A percentile compares a stretch with the other conserved stretches of the same genome.
phyloP scores from a whole-genome alignment of 1,140 invertebrate species.

The Formica exsecta region DNA sequence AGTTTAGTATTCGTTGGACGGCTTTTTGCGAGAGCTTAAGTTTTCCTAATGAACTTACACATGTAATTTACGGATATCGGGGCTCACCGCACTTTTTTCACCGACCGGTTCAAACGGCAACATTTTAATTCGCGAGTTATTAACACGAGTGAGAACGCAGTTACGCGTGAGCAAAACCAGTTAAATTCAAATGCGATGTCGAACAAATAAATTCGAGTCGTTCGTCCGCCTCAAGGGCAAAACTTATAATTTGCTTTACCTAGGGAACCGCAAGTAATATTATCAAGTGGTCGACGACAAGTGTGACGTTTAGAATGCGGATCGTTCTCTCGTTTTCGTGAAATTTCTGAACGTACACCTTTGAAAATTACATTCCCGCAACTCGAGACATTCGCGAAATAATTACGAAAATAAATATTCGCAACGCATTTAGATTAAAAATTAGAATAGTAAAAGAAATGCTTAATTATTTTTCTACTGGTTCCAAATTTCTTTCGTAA shows the following conservation, averaged over 20 bases:
- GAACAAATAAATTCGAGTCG: slow-evolving; percentile 42
- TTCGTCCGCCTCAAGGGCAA: slow-evolving; percentile 25
- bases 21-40: slow-evolving; percentile 31
- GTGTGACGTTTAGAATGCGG: slow-evolving; percentile 24
- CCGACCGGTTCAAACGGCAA: neutral
- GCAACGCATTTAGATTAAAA: neutral
- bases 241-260: slow-evolving; percentile 58
- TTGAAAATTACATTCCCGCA: slow-evolving; percentile 44
- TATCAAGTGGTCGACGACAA: slow-evolving; percentile 43
- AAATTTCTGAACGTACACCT: slow-evolving; percentile 16
- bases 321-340: slow-evolving; percentile 36
- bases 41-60: slow-evolving; percentile 45
- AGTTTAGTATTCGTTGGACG: slow-evolving; percentile 29
- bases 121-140: slow-evolving; percentile 21
- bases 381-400: slow-evolving; percentile 23
- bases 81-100: neutral
- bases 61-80: slow-evolving; percentile 40
- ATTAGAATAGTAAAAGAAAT: neutral
- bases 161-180: slow-evolving; percentile 28
- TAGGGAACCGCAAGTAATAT: slow-evolving; percentile 35
- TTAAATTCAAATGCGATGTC: slow-evolving; percentile 27
- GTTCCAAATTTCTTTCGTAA: neutral
- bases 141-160: slow-evolving; percentile 3
- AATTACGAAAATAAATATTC: slow-evolving; percentile 33
- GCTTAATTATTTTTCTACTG: neutral